Evolutionary conservation across 1,140 invertebrate genomes (phyloP), one percentile per base, ranked within the genome.

Genomic region (Argopecten irradians): DNA sequence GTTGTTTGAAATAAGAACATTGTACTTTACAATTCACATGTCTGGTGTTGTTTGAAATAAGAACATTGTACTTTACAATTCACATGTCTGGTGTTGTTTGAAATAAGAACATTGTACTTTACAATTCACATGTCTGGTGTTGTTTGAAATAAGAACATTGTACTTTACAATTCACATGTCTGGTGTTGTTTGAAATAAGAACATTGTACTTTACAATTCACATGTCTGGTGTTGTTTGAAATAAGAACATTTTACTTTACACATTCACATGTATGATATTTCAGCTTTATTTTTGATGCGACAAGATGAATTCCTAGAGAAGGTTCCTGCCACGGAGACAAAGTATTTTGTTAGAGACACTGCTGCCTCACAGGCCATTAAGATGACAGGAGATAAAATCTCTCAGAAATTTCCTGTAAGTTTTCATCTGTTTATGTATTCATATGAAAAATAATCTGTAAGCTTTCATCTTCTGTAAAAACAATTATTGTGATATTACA

Each of bases 391-490:
- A 34, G 92, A 93, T 86, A 95, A 93, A 89, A 93, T 95, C 28
- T 84, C 91, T 35, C 89, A 94, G 83, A 94, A 93, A 85, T 93
- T 95, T 90, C 93, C 94, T 34, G 94, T 95, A 93, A 92, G 92
- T 88, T 83, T 43, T 71, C 22, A 55, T 22, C 43, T 55, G 43
- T 55, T 19, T n/a, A n/a, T n/a, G n/a, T n/a, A n/a, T n/a, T n/a
- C n/a, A n/a, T n/a, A n/a, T n/a, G n/a, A n/a, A n/a, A n/a, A n/a
- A n/a, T n/a, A n/a, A n/a, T n/a, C n/a, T n/a, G n/a, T n/a, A n/a
- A n/a, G n/a, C n/a, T n/a, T n/a, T n/a, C n/a, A n/a, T n/a, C n/a
- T n/a, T n/a, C n/a, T n/a, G n/a, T n/a, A n/a, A n/a, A n/a, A n/a
- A n/a, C n/a, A n/a, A n/a, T n/a, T n/a, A n/a, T n/a, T n/a, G n/a